Evolutionary conservation across 2,797 vertebrate species (phyloP), one percentile per base, ranked within the genome.

Genomic region (Gallirallus australis): DNA sequence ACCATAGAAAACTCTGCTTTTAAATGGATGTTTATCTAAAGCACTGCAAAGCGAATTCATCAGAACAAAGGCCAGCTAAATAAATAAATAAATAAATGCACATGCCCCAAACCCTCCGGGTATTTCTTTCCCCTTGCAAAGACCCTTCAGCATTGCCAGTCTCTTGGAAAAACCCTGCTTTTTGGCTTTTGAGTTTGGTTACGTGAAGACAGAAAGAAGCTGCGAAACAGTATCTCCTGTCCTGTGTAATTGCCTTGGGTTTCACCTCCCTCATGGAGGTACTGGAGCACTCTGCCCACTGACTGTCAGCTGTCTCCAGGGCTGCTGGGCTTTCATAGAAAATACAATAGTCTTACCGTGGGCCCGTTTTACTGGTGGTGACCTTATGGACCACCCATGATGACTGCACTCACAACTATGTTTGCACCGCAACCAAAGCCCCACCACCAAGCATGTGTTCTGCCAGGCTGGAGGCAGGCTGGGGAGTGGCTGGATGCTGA

Each of bases 391-490:
- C 48, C 39, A 11, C 5, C 63, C 52, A 18, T 31, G 56, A 35
- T 42, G 33, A 13, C 35, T 37, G 52, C 48, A 17, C 33, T 12
- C 39, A 37, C 2, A 19, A 10, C 1, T 21, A 60, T 1, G 20
- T 6, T 19, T 27, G 21, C 2, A 7, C 18, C 71, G 42, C 45
- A 47, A 8, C 63, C 20, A 11, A 31, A 42, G 28, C 59, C 47
- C 47, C 47, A 48, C 47, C 21, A 11, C 47, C n/a, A 37, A 9
- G 11, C 0, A 1, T 11, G 19, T 0, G 0, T 8, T 64, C 42
- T 79, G 53, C 35, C 68, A 63, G 64, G 64, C 79, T 73, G 63
- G 70, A 14, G 15, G 71, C 57, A 59, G 68, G 80, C 92, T 97
- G 95, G 90, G 59, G 84, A 39, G 45, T 0, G 8, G 39, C 54